Evolutionary conservation across 2,888 invertebrate genomes (phyloP).

Genomic region (Hypercompe scribonia): DNA sequence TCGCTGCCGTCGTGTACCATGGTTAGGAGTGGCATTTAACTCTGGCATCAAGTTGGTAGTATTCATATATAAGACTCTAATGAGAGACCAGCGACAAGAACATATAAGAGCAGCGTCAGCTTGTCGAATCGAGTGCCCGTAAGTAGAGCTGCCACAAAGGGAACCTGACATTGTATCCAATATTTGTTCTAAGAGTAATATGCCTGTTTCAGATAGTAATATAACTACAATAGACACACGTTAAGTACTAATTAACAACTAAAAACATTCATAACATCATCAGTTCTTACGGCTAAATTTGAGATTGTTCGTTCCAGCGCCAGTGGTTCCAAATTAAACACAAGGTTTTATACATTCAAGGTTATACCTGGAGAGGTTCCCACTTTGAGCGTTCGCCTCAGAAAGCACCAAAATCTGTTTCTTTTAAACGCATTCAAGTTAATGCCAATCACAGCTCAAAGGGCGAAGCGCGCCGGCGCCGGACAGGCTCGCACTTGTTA

Average conservation of each 20-base stretch:
- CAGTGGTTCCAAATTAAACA: slow-evolving; percentile 16
- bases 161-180: slow-evolving; percentile 15
- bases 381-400: slow-evolving; percentile 30
- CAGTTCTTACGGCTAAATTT: slow-evolving; percentile 55
- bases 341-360: slow-evolving; percentile 12
- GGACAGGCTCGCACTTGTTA: slow-evolving; percentile 15
- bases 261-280: slow-evolving; percentile 39
- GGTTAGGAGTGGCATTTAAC: background rate
- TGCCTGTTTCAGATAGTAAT: slow-evolving; percentile 30
- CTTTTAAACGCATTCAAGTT: slow-evolving; percentile 7
- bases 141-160: slow-evolving; percentile 16
- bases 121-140: slow-evolving; percentile 1
- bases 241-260: slow-evolving; percentile 26
- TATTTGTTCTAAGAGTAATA: slow-evolving; percentile 18
- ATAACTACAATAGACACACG: slow-evolving; percentile 36
- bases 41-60: background rate
- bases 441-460: slow-evolving; percentile 12
- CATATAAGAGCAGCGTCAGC: background rate
- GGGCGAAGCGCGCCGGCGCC: slow-evolving; percentile 8
- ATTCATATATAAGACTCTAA: background rate
- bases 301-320: slow-evolving; percentile 61
- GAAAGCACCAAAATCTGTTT: slow-evolving; percentile 23
- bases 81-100: background rate
- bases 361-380: slow-evolving; percentile 26
- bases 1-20: background rate